Conservation (phyloP, 2,113 vertebrate species). For the Progne subis region DNA sequence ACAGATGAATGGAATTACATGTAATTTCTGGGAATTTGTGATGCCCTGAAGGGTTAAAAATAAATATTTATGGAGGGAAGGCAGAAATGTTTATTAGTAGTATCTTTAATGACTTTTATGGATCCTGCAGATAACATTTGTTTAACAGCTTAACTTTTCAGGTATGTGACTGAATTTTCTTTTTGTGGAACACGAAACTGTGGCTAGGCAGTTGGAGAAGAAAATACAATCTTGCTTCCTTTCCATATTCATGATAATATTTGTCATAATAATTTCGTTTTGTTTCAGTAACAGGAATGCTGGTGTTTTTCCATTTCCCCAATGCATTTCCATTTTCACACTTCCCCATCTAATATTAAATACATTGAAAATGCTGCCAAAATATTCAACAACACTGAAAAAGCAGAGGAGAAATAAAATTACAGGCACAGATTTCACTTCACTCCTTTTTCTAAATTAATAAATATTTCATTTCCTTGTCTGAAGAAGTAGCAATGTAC, state of each 20-base stretch:
- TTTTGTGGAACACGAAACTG: background rate
- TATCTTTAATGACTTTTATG: background rate
- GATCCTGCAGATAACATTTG: background rate
- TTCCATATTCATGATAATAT: conserved; percentile 59
- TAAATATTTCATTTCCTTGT: background rate
- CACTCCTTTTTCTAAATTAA: background rate
- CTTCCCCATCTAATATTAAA: conserved; percentile 35
- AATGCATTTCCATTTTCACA: conserved; percentile 54
- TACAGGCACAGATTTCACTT: background rate
- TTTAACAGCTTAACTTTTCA: background rate
- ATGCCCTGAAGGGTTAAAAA: background rate
- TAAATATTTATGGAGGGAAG: background rate
- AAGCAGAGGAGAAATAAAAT: conserved; percentile 23
- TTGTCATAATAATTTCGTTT: conserved; percentile 59
- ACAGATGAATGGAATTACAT: background rate
- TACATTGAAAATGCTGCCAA: conserved; percentile 17
- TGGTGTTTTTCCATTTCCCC: conserved; percentile 29
- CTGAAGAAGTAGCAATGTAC: background rate
- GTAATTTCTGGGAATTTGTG: background rate
- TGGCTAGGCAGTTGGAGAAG: background rate
- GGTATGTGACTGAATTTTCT: conserved; percentile 4
- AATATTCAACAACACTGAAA: conserved; percentile 11
- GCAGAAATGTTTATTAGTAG: background rate
- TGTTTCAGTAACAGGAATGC: conserved; percentile 32
- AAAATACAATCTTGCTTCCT: conserved; percentile 3